Evolutionary conservation across 2,113 vertebrate species (phyloP).

Genomic region (Synodontis membranacea): DNA sequence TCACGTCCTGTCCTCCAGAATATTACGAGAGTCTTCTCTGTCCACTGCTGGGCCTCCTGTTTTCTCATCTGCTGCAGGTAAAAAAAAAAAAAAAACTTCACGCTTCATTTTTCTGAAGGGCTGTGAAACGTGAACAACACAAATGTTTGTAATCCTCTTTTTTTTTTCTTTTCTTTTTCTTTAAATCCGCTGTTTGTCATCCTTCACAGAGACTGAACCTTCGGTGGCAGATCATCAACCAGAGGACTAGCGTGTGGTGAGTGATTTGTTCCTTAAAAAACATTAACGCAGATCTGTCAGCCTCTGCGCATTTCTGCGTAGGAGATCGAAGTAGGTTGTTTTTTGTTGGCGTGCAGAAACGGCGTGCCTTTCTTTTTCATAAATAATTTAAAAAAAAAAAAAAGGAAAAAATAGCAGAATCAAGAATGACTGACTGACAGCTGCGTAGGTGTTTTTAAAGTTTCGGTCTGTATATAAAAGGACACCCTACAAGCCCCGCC

Average conservation of each 20-base stretch:
- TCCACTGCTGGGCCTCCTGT: conserved; percentile 88
- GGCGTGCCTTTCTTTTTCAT: background rate
- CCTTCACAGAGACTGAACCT: conserved; percentile 83
- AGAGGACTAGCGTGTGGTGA: conserved; percentile 85
- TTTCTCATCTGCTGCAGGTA: conserved; percentile 91
- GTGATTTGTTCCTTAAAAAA: conserved; percentile 19
- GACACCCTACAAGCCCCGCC: background rate
- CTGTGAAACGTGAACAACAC: too few species aligned
- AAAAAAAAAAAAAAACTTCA: too few species aligned
- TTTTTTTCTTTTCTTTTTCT: too few species aligned
- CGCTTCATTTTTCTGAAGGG: background rate
- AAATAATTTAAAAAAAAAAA: too few species aligned
- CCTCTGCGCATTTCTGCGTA: background rate
- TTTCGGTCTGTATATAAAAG: background rate
- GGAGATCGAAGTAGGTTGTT: background rate
- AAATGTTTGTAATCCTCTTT: background rate
- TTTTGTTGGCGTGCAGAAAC: background rate
- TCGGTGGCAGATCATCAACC: conserved; percentile 92
- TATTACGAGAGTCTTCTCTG: conserved; percentile 85
- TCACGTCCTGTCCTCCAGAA: conserved; percentile 86
- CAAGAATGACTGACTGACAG: background rate
- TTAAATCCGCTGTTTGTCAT: conserved; percentile 2
- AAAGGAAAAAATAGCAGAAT: background rate
- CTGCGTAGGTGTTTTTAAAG: background rate
- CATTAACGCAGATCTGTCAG: background rate